Evolutionary conservation across 1,140 invertebrate species (phyloP), one percentile per base, ranked within the genome.

Genomic region (Drosophila neocordata): DNA sequence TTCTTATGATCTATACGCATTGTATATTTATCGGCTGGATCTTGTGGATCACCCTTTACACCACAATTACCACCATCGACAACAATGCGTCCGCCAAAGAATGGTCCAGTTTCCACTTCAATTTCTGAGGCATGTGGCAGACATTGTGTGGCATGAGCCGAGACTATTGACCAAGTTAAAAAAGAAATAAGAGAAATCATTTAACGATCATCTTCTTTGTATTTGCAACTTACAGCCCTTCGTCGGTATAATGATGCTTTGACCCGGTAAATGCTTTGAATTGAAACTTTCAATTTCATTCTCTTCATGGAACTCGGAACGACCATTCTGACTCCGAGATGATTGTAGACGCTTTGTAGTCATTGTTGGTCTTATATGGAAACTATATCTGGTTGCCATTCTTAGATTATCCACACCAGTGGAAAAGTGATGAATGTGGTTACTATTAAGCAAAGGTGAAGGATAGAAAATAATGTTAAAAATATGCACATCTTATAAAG

Each of bases 311-410:
- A 79, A 69, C 11, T 91, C 90, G 0, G 89, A 69, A 9, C 90
- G 79, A 20, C 65, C 89, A 44, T 79, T 90, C 55, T 64, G 87
- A 79, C 75, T 88, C 73, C 76, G 88, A 15, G 71, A 75, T 78
- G 56, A 87, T 77, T 22, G 55, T 78, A 78, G 83, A 63, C 48
- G 73, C 73, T 27, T 76, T 75, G 5, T 69, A 11, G 15, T 48
- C 41, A 7, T 78, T 5, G 90, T 71, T 0, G 94, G 94, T 15
- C 93, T 92, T 13, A 96, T 95, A 92, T 95, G 94, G 73, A 96
- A 95, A 8, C 95, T 95, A 85, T 96, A 96, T 41, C 95, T 96
- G 13, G 96, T 96, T 15, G 95, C 94, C 95, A 96, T 96, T 11
- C 95, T 92, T 35, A 95, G 90, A 56, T 95, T 95, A 11, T 93